phyloP scores from a whole-genome alignment of 92 coral and sea anemone genomes.

The Montipora capitata region DNA sequence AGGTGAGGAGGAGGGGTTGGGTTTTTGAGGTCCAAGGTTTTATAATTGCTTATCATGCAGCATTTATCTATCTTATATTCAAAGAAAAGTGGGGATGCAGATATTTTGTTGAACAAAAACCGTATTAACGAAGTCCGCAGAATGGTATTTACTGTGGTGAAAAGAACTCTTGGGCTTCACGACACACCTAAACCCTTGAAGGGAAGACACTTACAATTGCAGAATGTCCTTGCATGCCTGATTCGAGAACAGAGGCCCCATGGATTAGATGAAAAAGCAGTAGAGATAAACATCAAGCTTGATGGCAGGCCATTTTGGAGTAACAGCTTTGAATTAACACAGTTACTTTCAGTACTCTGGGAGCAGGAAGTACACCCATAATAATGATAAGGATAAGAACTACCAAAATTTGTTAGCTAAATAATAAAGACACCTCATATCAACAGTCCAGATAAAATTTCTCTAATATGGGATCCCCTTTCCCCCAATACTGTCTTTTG shows the following conservation, averaged over 20 bases:
- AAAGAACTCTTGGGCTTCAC: conserved; percentile 10
- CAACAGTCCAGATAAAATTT: no score
- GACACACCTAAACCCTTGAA: conserved; percentile 49
- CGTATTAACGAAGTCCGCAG: conserved; percentile 43
- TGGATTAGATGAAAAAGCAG: conserved; percentile 39
- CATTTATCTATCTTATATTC: neutral
- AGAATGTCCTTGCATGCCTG: conserved; percentile 40
- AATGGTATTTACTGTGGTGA: conserved; percentile 48
- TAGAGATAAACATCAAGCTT: conserved; percentile 55
- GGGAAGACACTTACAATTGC: conserved; percentile 41
- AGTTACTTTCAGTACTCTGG: neutral
- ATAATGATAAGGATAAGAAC: no score
- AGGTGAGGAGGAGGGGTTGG: neutral
- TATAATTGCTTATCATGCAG: neutral
- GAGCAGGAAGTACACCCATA: no score
- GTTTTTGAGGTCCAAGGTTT: neutral
- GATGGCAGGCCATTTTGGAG: conserved; percentile 64
- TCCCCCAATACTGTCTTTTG: no score
- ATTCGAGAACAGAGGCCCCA: conserved; percentile 52
- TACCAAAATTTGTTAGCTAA: no score
- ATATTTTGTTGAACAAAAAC: conserved; percentile 43
- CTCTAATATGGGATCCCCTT: no score
- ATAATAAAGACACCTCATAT: no score
- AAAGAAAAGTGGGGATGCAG: conserved; percentile 51
- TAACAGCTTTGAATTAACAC: neutral